Conservation (phyloP, 2,888 invertebrate species). For the Parnassius glacialis region DNA sequence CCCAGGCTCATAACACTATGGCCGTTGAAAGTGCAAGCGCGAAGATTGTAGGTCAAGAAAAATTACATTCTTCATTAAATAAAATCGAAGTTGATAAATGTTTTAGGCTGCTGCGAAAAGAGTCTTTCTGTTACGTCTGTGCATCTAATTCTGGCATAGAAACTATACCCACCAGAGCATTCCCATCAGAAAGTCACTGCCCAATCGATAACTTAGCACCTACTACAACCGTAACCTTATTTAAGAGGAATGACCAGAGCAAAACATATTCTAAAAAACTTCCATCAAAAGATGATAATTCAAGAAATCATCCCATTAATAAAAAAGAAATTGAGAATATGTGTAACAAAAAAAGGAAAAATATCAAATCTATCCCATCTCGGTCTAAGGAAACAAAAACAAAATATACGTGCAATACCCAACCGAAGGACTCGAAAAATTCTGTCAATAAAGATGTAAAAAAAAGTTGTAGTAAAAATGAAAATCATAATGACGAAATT, state of each 20-base stretch:
- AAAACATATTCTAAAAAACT: slow-evolving; percentile 27
- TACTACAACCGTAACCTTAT: slow-evolving; percentile 26
- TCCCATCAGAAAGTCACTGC: slow-evolving; percentile 1
- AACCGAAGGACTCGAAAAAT: not conserved
- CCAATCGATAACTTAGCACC: slow-evolving; percentile 6
- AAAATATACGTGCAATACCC: slow-evolving; percentile 8
- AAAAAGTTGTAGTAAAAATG: slow-evolving; percentile 11
- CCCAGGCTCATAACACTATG: slow-evolving; percentile 20
- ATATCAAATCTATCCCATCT: slow-evolving; percentile 9
- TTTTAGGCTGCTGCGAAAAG: not conserved
- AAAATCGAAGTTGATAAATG: slow-evolving; percentile 10
- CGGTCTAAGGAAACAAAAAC: slow-evolving; percentile 9
- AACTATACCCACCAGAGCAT: slow-evolving; percentile 4
- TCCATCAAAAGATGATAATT: not conserved
- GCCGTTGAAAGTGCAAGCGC: slow-evolving; percentile 7
- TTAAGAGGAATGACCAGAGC: slow-evolving; percentile 29
- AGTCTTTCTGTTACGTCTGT: slow-evolving; percentile 13
- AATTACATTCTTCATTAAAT: slow-evolving; percentile 12
- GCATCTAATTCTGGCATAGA: slow-evolving; percentile 12
- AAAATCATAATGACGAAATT: slow-evolving; percentile 9
- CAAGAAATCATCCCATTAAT: not conserved
- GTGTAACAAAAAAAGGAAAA: not conserved
- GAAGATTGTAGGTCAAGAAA: slow-evolving; percentile 22
- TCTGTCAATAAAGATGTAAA: slow-evolving; percentile 11
- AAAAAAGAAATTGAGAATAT: no score